Percentiles rank a stretch among this genome's conserved stretches.
Conservation (phyloP, 1,140 invertebrate species). For the Maniola jurtina region DNA sequence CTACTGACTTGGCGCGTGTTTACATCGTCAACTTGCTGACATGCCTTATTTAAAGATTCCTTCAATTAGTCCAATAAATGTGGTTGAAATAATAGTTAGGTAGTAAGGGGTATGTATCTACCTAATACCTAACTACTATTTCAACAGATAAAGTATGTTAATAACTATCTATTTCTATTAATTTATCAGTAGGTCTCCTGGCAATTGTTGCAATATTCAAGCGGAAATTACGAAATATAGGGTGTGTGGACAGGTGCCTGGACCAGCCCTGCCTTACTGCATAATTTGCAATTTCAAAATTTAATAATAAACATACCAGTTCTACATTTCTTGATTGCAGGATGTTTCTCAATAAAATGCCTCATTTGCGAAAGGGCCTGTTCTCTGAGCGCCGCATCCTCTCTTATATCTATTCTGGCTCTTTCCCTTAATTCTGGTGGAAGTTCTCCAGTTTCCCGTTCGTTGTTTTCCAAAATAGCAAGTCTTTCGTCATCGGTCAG, state of each 20-base stretch:
- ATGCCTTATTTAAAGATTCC: too few relatives aligned
- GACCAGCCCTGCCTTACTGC: not conserved
- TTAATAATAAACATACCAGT: constrained; percentile 78
- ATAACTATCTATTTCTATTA: too few relatives aligned
- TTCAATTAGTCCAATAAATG: too few relatives aligned
- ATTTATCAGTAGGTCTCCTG: too few relatives aligned
- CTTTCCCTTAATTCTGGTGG: constrained; percentile 72
- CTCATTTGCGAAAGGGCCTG: constrained; percentile 85
- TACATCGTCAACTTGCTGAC: too few relatives aligned
- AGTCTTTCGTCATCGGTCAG: constrained; percentile 63
- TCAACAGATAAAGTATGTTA: too few relatives aligned
- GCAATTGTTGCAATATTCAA: not conserved
- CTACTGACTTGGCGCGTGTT: too few relatives aligned
- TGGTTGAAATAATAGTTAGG: too few relatives aligned
- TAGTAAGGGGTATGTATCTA: too few relatives aligned
- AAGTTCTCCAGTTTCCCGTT: constrained; percentile 61
- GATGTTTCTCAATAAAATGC: constrained; percentile 88
- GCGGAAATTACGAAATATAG: not conserved
- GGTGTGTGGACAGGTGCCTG: not conserved
- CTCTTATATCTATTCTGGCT: constrained; percentile 85
- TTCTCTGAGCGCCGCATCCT: constrained; percentile 84
- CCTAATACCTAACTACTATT: too few relatives aligned
- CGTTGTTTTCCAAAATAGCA: constrained; percentile 54
- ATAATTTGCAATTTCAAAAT: not conserved
- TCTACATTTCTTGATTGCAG: constrained; percentile 85